Evolutionary conservation across 2,888 invertebrate species (phyloP), one percentile per base, ranked within the genome.

Genomic region (Cryptops parisi): DNA sequence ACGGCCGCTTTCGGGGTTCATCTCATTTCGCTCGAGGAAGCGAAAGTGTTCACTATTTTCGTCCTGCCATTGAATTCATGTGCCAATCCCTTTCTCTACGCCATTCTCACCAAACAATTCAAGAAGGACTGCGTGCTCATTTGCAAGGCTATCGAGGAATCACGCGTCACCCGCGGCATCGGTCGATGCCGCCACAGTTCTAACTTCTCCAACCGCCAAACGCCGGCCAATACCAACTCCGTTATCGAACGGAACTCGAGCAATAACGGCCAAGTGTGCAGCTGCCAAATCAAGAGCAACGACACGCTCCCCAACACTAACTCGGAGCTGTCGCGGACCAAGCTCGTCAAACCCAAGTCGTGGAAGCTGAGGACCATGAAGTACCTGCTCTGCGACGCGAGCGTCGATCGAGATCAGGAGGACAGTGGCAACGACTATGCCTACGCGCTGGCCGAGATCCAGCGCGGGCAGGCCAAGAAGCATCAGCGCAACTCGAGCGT

Each of bases 71-170:
- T 97, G 58, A 97, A 97, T 71, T 89, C 90, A 15, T 96, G 94
- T 70, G 93, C 94, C 72, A 97, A 97, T 72, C 97, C 97, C 0
- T 96, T 96, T 69, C 78, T 97, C 25, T 97, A 97, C 69, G 96
- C 96, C 49, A 94, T 96, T 61, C 80, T 96, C 64, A 96, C 96
- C 5, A 94, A 96, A 68, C 93, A 94, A 69, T 94, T 94, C 70
- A 94, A 94, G 71, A 90, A 91, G 71, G 94, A 96, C 72, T 94
- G 94, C 72, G 86, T 93, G 2, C 80, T 89, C 67, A 84, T 94
- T 55, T 94, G 93, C 72, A 91, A 93, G 68, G 86, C 93, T 21
- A 89, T 96, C 62, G 94, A 96, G 69, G 94, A 91, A 70, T 87
- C 88, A 38, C 75, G 90, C 47, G 90, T 91, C 12, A 87, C 87